A percentile compares a stretch with the other conserved stretches of the same genome.
Evolutionary conservation across 2,888 invertebrate species (phyloP).

Genomic region (Hypomecis punctinalis): DNA sequence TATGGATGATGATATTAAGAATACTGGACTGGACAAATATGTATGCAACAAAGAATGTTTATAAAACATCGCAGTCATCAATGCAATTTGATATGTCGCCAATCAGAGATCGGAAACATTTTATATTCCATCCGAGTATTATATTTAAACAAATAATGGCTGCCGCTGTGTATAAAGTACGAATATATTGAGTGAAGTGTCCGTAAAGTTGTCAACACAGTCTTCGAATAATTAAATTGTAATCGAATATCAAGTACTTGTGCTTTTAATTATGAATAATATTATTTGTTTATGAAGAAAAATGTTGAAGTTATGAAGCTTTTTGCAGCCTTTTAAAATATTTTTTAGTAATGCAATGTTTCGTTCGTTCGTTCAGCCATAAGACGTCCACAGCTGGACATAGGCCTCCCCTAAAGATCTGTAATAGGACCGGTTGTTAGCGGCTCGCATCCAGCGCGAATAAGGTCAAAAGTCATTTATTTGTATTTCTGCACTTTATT

Average conservation of each 20-base stretch:
- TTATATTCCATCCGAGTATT: conserved; percentile 3
- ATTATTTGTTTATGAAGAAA: not conserved
- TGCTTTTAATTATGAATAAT: conserved; percentile 7
- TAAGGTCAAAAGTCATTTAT: too few relatives aligned
- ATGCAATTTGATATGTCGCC: conserved; percentile 9
- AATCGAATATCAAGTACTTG: conserved; percentile 10
- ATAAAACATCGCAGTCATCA: conserved; percentile 3
- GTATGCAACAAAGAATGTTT: not conserved
- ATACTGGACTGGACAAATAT: not conserved
- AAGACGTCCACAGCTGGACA: too few relatives aligned
- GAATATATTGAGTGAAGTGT: not conserved
- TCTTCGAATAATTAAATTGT: conserved; percentile 16
- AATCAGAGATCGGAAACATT: conserved; percentile 13
- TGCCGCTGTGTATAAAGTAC: not conserved
- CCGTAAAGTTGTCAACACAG: conserved; percentile 14
- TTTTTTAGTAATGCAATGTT: not conserved
- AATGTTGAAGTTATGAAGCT: not conserved
- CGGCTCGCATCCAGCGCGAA: too few relatives aligned
- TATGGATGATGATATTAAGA: too few relatives aligned
- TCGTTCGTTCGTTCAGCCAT: too few relatives aligned
- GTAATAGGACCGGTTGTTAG: too few relatives aligned
- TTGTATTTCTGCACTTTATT: too few relatives aligned
- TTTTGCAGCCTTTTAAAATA: not conserved
- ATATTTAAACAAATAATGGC: conserved; percentile 8
- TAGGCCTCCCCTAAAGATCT: too few relatives aligned